A percentile compares a stretch with the other conserved stretches of the same genome.
Conservation (phyloP, 2,888 invertebrate species). For the Zele albiditarsus region DNA sequence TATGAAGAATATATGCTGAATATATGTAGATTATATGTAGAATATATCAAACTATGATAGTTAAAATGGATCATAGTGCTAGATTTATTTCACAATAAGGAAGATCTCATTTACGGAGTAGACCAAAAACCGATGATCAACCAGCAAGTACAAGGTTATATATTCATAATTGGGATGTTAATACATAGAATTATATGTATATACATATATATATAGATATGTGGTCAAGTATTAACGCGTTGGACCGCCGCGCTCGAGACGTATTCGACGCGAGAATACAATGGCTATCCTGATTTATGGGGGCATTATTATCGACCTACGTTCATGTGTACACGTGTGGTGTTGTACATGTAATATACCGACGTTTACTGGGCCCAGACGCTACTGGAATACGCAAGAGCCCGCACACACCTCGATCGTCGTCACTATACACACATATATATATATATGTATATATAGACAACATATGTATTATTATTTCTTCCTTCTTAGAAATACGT, state of each 20-base stretch:
- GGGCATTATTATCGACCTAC: conserved; percentile 65
- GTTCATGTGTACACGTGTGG: conserved; percentile 55
- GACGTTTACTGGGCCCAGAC: conserved; percentile 38
- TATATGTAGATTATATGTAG: conserved; percentile 6
- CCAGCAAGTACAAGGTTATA: neutral
- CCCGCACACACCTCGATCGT: conserved; percentile 26
- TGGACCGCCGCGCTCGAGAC: conserved; percentile 39
- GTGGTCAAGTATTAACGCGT: conserved; percentile 1
- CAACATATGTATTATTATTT: neutral
- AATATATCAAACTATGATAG: neutral
- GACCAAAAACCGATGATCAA: neutral
- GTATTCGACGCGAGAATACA: conserved; percentile 64
- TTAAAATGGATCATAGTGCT: neutral
- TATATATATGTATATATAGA: neutral
- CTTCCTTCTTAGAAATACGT: conserved; percentile 24
- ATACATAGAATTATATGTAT: neutral
- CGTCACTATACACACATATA: neutral
- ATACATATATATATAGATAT: neutral
- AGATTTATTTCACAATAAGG: conserved; percentile 30
- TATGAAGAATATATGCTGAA: conserved; percentile 7
- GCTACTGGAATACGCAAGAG: conserved; percentile 53
- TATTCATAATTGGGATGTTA: neutral
- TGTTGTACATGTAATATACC: conserved; percentile 38
- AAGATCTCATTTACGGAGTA: conserved; percentile 24
- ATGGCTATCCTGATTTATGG: conserved; percentile 67